These are phyloP conservation scores for Pipa parva DNA, from an alignment of 2,113 vertebrate species.

Conservation along the genomic window DNA sequence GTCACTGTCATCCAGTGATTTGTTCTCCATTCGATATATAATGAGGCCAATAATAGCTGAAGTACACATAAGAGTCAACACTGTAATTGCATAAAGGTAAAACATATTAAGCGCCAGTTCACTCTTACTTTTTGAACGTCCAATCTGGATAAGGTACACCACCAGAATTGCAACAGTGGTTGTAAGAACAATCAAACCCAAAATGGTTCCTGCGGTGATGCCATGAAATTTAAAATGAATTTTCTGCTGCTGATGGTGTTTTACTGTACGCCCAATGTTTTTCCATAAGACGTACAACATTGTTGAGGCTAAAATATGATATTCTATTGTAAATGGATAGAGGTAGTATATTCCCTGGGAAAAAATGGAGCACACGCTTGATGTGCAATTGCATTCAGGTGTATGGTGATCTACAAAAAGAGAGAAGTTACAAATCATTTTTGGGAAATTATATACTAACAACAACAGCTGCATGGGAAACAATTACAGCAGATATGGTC, in stretches of 20 bases:
- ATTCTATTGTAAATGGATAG: constrained; percentile 94
- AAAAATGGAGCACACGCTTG: constrained; percentile 75
- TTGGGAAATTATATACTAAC: too few relatives aligned
- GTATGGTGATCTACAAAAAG: constrained; percentile 67
- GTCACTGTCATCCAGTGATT: constrained; percentile 71
- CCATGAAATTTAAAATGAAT: constrained; percentile 58
- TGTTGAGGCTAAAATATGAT: constrained; percentile 91
- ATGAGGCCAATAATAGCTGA: constrained; percentile 70
- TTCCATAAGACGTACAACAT: constrained; percentile 95
- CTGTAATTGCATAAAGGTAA: constrained; percentile 76
- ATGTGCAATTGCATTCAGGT: constrained; percentile 82
- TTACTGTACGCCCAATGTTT: constrained; percentile 83
- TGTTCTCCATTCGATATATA: constrained; percentile 73
- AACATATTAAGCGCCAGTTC: constrained; percentile 82
- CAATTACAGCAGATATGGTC: too few relatives aligned
- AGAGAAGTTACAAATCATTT: too few relatives aligned
- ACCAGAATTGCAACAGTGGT: constrained; percentile 82
- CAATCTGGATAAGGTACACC: constrained; percentile 82
- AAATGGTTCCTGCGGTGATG: constrained; percentile 67
- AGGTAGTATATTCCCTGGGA: constrained; percentile 85
- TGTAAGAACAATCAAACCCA: constrained; percentile 75
- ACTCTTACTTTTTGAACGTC: constrained; percentile 66
- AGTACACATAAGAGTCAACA: constrained; percentile 78
- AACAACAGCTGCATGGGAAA: neutral
- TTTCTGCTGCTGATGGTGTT: constrained; percentile 63